Base-by-base conservation (phyloP, 2,888 invertebrate species). In the Pammene fasciana region DNA sequence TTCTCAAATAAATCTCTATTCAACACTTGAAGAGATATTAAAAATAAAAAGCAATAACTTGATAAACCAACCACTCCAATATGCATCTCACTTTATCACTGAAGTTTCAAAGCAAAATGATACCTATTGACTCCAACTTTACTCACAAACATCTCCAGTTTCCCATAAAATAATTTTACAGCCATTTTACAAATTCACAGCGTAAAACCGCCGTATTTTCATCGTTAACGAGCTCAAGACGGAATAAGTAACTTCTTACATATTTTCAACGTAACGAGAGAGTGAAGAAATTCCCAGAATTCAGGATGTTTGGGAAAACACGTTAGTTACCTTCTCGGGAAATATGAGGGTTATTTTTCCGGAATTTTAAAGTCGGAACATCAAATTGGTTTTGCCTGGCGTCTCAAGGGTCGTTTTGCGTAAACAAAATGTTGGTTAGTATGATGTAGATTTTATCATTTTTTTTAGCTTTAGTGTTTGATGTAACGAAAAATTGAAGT, bases 211-310 rank as follows among this genome's bases (percentile, higher is more conserved):
- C 48, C 61, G 50, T 56, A 62, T 62, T 68, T 62, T 50, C 41
- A 18, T 48, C 62, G 67, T 62, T 68, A 68, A 56, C 62, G 46
- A 38, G 34, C 64, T 26, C 41, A 4, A 26, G 26, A 26, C 26
- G 48, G 13, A 26, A 52, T 65, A 68, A 68, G 68, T 64, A 57
- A 64, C 48, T 59, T 64, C 64, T 45, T 50, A 57, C 68, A 59
- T 68, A 68, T 68, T 68, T 68, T 59, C 64, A 13, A 36, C 34
- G 50, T 68, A 68, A 64, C 68, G 50, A 64, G 68, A 16, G n/a
- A 43, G 68, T 34, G n/a, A 43, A 34, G 50, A 52, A 68, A 50
- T 64, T 64, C 41, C 50, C 45, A 43, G 52, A 54, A 64, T 68
- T 64, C 54, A n/a, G 52, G 52, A 45, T 34, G 46, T 59, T 45